These are phyloP conservation scores for Leptinotarsa lineolata DNA, from an alignment of 1,140 invertebrate species.

Conservation along the genomic window DNA sequence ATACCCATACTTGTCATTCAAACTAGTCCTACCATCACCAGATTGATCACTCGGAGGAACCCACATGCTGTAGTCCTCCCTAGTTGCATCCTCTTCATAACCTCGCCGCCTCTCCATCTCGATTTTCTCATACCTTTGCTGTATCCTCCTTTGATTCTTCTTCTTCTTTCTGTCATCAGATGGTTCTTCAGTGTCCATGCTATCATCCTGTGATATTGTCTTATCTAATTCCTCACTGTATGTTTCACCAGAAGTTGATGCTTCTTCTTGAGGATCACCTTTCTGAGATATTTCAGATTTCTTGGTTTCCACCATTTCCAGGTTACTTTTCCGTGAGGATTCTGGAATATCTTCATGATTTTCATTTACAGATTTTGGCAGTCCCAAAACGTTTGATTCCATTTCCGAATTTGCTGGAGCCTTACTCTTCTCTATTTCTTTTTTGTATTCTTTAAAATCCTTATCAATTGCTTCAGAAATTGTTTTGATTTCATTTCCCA, in stretches of 20 bases:
- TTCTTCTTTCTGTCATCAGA: slow-evolving; percentile 41
- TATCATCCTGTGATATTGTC: background rate
- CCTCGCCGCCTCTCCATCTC: slow-evolving; percentile 56
- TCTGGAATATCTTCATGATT: background rate
- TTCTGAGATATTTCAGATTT: background rate
- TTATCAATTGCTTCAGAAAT: slow-evolving; percentile 27
- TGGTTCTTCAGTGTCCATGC: slow-evolving; percentile 28
- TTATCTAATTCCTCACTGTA: slow-evolving; percentile 26
- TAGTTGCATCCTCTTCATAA: slow-evolving; percentile 60
- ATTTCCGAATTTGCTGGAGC: background rate
- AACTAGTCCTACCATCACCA: slow-evolving; percentile 78
- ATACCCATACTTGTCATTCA: slow-evolving; percentile 85
- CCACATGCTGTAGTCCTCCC: slow-evolving; percentile 75
- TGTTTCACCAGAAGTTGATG: slow-evolving; percentile 4
- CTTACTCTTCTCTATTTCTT: background rate
- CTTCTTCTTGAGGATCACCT: background rate
- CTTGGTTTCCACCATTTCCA: background rate
- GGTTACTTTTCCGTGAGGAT: background rate
- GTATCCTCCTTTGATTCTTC: slow-evolving; percentile 50
- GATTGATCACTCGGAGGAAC: slow-evolving; percentile 74
- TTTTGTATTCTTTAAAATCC: slow-evolving; percentile 28
- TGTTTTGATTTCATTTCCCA: slow-evolving; percentile 35
- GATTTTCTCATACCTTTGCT: slow-evolving; percentile 53
- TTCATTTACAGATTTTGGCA: background rate
- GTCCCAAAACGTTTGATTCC: background rate